phyloP scores from a whole-genome alignment of 2,888 invertebrate genomes.

The Nomada fucata region DNA sequence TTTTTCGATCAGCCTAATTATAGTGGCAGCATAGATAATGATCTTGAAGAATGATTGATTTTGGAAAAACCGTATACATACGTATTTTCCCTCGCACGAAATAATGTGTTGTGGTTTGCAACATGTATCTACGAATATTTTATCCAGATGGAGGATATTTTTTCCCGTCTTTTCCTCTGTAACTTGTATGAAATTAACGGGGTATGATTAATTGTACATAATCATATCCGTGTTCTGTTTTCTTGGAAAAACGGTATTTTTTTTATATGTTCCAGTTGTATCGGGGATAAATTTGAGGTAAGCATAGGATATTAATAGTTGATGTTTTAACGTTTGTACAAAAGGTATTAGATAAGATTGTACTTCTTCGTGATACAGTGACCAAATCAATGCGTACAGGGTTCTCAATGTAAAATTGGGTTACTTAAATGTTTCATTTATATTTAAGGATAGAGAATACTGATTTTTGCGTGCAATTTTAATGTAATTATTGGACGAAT shows the following conservation, averaged over 20 bases:
- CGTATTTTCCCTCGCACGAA: not conserved
- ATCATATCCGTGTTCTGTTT: constrained; percentile 13
- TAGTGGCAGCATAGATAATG: constrained; percentile 38
- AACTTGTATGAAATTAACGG: not conserved
- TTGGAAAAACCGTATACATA: constrained; percentile 22
- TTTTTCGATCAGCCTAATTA: constrained; percentile 38
- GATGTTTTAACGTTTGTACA: constrained; percentile 1
- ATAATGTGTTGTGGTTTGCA: not conserved
- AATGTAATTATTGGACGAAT: no score
- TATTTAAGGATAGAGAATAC: no score
- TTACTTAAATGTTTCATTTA: no score
- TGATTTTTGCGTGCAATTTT: no score
- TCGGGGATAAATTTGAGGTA: not conserved
- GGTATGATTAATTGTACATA: not conserved
- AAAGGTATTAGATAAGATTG: not conserved
- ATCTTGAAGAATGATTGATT: constrained; percentile 21
- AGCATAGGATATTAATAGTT: not conserved
- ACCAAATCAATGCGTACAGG: no score
- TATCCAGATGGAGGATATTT: not conserved
- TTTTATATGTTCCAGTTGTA: not conserved
- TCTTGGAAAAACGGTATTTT: not conserved
- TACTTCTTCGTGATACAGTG: not conserved
- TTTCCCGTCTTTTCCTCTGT: constrained; percentile 6
- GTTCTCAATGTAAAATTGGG: no score
- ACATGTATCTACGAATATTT: constrained; percentile 2